Conservation (phyloP, 2,797 vertebrate species). For the Centroberyx gerrardi region DNA sequence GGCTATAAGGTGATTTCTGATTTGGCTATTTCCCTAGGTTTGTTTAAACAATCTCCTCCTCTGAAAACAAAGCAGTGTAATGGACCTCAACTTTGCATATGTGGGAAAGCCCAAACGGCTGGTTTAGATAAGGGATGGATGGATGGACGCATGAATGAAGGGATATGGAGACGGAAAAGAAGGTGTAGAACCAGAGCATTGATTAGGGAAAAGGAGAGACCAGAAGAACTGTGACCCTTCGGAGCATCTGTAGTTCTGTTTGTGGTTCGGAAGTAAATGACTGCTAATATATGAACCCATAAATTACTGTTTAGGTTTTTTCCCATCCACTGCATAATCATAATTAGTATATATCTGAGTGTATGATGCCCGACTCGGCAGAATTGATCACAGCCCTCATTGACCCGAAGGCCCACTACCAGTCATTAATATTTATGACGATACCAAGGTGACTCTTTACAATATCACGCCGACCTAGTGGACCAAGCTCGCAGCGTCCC, state of each 20-base stretch:
- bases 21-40: conserved; percentile 78
- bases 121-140: conserved; percentile 40
- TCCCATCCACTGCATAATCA: conserved; percentile 15
- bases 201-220: neutral
- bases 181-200: no score
- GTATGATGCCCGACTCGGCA: conserved; percentile 44
- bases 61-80: conserved; percentile 81
- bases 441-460: conserved; percentile 43
- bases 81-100: conserved; percentile 79
- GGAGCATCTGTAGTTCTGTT: neutral
- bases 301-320: neutral
- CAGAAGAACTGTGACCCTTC: neutral
- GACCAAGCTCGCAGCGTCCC: neutral
- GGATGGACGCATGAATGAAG: conserved; percentile 51
- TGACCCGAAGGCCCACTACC: conserved; percentile 27
- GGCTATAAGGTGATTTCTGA: conserved; percentile 33
- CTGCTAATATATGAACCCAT: neutral
- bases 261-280: neutral
- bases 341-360: conserved; percentile 19
- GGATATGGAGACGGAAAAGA: neutral
- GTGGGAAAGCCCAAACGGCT: conserved; percentile 79
- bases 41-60: conserved; percentile 73
- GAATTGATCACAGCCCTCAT: conserved; percentile 35
- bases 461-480: conserved; percentile 23
- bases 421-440: conserved; percentile 55